Base-by-base conservation (phyloP, 2,797 vertebrate genomes). In the Alosa sapidissima region DNA sequence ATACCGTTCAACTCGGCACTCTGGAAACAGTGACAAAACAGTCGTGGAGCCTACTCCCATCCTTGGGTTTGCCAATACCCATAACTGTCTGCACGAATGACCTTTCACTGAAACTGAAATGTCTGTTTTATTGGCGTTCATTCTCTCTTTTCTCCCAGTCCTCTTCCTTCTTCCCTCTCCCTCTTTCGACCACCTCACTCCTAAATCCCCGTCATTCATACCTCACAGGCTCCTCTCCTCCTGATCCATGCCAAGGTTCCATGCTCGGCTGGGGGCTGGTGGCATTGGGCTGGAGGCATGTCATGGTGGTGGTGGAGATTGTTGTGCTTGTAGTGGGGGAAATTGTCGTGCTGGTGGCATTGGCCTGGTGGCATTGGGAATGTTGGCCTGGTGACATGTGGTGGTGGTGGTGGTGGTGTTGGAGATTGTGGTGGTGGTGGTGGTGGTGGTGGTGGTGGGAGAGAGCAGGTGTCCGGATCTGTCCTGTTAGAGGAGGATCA, bases 381-480 rank as follows among this genome's bases (percentile, higher is more conserved):
- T 49, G 8, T 3, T 60, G 55, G 5, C 8, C 5, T 60, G 55
- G 55, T 60, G 55, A 2, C 5, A 21, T 68, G 62, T 9, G 28
- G 62, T 28, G 28, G 33, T 72, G 68, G 11, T 28, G 28, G 9
- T 68, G 7, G 24, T 52, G 13, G 0, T 33, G 62, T 5, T 28
- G 62, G 58, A 13, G 10, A 13, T 52, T 83, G 72, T 58, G 78
- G 54, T 90, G 81, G 65, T 81, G 82, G 65, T 81, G 82, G 72
- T 58, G 78, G 54, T 90, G 81, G 65, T 81, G 82, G 65, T 81
- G 82, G 81, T 62, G 87, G 88, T 84, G 87, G 87, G 84, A 49
- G 84, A 84, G 24, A 89, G 83, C 88, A 90, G 88, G 86, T 90
- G 89, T 89, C 89, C 84, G 86, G 89, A 90, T 90, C 86, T 88